Base-by-base conservation (phyloP, 2,888 invertebrate species). In the Kuschelorhynchus macadamiae region DNA sequence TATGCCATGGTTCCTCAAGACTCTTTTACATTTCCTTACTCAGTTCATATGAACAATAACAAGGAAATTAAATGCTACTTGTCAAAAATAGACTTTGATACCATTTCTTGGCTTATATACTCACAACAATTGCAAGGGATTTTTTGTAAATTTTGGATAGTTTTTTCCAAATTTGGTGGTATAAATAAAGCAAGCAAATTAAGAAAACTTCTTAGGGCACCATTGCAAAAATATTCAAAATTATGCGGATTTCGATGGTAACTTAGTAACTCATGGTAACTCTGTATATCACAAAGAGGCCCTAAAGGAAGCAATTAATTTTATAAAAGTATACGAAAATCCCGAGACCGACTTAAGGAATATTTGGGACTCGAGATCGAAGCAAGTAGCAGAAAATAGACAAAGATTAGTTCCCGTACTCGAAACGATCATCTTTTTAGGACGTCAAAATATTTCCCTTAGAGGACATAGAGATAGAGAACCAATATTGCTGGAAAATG, bases 381-480 rank as follows among this genome's bases (percentile, higher is more conserved):
- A 25, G 25, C 25, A 25, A 25, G 25, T 25, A 25, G 25, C 25
- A 25, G 25, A 25, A 25, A n/a, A 36, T n/a, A 36, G 36, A 36
- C 36, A 36, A 36, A 16, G 44, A 9, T 42, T 59, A 8, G 30
- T 20, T 2, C 47, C 59, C 9, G 46, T 59, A n/a, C 16, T 59
- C 18, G 14, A 59, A 33, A 32, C 47, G 1, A 33, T 59, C 7
- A 46, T 59, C 1, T 47, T 59, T 46, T 42, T 32, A 11, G 59
- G 59, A 1, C 12, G 36, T n/a, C 57, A 57, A 46, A 57, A 44
- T 18, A 57, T 57, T 30, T 30, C 46, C 1, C 16, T 57, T 30
- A 2, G 57, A 20, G 57, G 44, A 12, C 57, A 57, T 30, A 11
- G 57, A 17, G 46, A 46, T 25, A 14, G 17, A 14, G 56, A 21